phyloP scores from a whole-genome alignment of 2,888 invertebrate genomes.

The Proisotoma minuta region DNA sequence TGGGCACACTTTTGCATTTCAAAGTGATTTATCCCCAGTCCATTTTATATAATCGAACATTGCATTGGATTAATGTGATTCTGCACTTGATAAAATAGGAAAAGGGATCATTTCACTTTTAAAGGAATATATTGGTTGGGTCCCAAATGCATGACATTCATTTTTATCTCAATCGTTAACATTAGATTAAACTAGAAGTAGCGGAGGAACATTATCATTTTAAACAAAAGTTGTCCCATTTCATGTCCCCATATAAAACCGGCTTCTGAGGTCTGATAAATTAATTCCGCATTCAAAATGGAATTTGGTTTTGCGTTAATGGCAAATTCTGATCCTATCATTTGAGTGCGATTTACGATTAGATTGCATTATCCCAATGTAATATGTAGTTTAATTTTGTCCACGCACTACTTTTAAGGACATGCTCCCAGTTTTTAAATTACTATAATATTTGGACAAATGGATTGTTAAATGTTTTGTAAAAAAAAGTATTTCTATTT shows the following conservation, averaged over 20 bases:
- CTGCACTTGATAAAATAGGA: not conserved
- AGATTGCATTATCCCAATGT: not conserved
- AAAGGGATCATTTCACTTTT: not conserved
- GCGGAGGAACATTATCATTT: not conserved
- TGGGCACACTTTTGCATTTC: not conserved
- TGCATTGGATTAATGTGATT: not conserved
- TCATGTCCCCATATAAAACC: not conserved
- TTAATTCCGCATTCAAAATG: not conserved
- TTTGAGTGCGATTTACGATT: constrained; percentile 1
- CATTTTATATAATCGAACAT: not conserved
- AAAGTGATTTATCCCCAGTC: not conserved
- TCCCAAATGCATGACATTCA: not conserved
- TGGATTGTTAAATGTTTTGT: too few relatives aligned
- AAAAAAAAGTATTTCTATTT: too few relatives aligned
- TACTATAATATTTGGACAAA: too few relatives aligned
- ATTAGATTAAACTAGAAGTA: too few relatives aligned
- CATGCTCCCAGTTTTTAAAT: too few relatives aligned
- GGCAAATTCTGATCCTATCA: constrained; percentile 6
- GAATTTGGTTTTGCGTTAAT: constrained; percentile 5
- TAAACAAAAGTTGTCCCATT: constrained; percentile 1
- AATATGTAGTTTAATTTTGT: too few relatives aligned
- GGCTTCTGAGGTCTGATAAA: not conserved
- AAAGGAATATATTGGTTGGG: not conserved
- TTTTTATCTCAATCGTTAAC: not conserved
- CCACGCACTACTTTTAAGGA: too few relatives aligned